A percentile compares a stretch with the other conserved stretches of the same genome.
Evolutionary conservation across 2,797 vertebrate species (phyloP).

Genomic region (Alfaro cultratus): DNA sequence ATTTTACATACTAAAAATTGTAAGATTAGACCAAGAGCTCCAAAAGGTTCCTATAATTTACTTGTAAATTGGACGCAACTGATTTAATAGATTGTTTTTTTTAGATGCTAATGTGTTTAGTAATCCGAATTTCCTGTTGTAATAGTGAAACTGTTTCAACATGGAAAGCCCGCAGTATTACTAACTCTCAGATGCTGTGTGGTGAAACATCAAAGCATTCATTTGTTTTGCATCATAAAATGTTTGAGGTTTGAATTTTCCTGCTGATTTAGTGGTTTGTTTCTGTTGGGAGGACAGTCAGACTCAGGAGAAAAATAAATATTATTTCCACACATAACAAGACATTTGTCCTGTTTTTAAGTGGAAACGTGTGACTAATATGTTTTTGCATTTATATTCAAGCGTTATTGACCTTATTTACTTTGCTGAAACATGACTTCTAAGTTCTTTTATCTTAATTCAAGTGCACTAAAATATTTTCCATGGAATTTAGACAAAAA

Average conservation of each 20-base stretch:
- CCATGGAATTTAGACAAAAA: no score
- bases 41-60: neutral
- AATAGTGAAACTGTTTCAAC: neutral
- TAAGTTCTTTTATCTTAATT: no score
- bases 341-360: no score
- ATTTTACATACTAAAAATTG: no score
- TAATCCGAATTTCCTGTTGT: neutral
- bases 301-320: neutral
- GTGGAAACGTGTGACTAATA: no score
- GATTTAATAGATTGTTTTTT: neutral
- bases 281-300: neutral
- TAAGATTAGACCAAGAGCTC: neutral
- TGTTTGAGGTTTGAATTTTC: neutral
- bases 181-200: neutral
- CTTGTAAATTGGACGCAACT: neutral
- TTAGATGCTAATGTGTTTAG: neutral
- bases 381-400: no score
- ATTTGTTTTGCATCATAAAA: neutral
- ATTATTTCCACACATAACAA: neutral
- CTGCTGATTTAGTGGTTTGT: neutral
- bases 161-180: neutral
- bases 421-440: no score
- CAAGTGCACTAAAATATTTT: no score
- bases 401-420: no score
- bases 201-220: neutral